Evolutionary conservation across 2,113 vertebrate species (phyloP), one percentile per base, ranked within the genome.

Genomic region (Aplodontia rufa): DNA sequence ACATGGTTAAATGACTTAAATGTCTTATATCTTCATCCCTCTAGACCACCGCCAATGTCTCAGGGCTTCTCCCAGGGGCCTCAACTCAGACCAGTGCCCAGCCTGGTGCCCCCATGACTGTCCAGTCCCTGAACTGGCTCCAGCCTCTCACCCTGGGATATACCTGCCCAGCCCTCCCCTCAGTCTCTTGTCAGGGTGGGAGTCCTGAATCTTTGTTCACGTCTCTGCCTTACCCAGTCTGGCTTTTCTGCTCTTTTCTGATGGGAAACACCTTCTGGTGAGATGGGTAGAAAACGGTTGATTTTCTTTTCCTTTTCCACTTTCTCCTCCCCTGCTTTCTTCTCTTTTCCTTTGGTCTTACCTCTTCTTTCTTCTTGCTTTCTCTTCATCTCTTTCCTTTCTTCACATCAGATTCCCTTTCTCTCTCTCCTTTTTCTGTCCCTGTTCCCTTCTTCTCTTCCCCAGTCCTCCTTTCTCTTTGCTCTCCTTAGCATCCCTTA

Each of bases 161-260:
- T 3, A 7, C 17, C 66, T 24, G 5, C 22, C 30, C 12, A 42
- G 7, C 3, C 4, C 37, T 45, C 6, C 0, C n/a, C 20, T 89
- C 8, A 0, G 8, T 53, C 91, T 42, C 26, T 7, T 5, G 1
- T 51, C 37, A 49, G 40, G 14, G 3, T 35, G 19, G 51, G 16
- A 24, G 20, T 62, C 49, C 64, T 8, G 60, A 49, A 8, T 19
- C 60, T n/a, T 1, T 1, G 0, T 26, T 53, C 58, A 8, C 24
- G 9, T 14, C 6, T 3, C 24, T n/a, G 8, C 47, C 13, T n/a
- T 19, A 13, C 24, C 30, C 14, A 4, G 0, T 26, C 13, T 19
- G 8, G 4, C 13, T 49, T 83, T 26, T 55, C 66, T 40, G 74
- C 49, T 69, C 75, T 47, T 69, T 32, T 49, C 8, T 3, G 9